Conservation (phyloP, 2,797 vertebrate species). For the Betta splendens region DNA sequence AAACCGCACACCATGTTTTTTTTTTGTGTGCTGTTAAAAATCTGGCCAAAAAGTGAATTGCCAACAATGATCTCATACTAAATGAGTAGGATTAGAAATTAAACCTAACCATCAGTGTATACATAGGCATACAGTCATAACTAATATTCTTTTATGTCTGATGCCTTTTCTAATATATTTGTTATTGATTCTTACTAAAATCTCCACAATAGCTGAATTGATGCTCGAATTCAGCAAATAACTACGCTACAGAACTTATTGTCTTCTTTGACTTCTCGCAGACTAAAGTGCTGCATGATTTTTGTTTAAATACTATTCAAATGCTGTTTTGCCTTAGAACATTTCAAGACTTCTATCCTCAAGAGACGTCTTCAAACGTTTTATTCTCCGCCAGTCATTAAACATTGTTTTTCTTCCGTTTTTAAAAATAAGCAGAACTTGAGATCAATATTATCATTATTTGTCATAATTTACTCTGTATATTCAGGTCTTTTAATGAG, state of each 20-base stretch:
- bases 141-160: no score
- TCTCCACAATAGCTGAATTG: not conserved
- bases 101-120: not conserved
- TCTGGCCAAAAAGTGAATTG: not conserved
- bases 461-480: not conserved
- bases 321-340: conserved; percentile 12
- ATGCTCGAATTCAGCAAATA: conserved; percentile 5
- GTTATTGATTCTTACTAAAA: not conserved
- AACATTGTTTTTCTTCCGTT: not conserved
- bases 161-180: no score
- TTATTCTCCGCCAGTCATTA: conserved; percentile 13
- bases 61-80: not conserved
- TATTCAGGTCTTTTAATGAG: conserved; percentile 8
- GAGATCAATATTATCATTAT: conserved; percentile 13
- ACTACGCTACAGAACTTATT: not conserved
- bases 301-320: conserved; percentile 18
- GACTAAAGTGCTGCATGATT: conserved; percentile 8
- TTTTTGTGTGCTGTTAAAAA: not conserved
- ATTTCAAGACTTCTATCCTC: not conserved
- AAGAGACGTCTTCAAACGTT: conserved; percentile 20
- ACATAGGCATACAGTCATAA: not conserved
- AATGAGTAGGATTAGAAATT: not conserved
- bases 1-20: not conserved
- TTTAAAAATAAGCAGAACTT: conserved; percentile 1
- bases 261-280: conserved; percentile 7